These are phyloP conservation scores for Propsilocerus akamusi DNA, from an alignment of 1,140 invertebrate genomes.

Conservation along the genomic window DNA sequence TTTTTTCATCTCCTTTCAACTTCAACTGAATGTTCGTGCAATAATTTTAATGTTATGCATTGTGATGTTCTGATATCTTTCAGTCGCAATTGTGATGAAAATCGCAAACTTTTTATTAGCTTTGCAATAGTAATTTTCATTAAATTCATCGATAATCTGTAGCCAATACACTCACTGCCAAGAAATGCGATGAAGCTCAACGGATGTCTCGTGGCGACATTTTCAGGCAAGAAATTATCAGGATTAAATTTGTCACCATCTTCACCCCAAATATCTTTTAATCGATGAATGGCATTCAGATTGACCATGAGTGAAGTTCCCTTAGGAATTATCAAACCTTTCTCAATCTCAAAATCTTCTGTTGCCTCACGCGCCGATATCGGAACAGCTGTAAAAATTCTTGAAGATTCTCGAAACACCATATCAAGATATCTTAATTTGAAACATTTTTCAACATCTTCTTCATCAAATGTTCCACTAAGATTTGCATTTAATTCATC, in stretches of 20 bases:
- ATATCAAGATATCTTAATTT: conserved; percentile 39
- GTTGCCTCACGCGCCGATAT: conserved; percentile 25
- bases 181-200: conserved; percentile 39
- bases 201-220: conserved; percentile 24
- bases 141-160: no score
- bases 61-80: no score
- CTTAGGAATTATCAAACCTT: conserved; percentile 6
- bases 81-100: no score
- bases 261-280: conserved; percentile 28
- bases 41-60: no score
- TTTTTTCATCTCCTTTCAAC: no score
- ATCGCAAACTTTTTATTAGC: conserved; percentile 12
- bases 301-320: not conserved
- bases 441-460: conserved; percentile 31
- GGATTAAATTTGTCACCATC: conserved; percentile 48
- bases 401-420: conserved; percentile 40
- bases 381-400: conserved; percentile 41
- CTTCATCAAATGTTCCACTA: conserved; percentile 16
- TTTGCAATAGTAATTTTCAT: no score
- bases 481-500: conserved; percentile 33
- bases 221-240: conserved; percentile 39
- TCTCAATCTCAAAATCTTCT: not conserved
- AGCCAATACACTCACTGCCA: conserved; percentile 32
- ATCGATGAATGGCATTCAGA: not conserved
- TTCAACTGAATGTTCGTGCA: no score